These are phyloP conservation scores for Isoperla grammatica DNA, from an alignment of 2,888 invertebrate species.

Conservation along the genomic window DNA sequence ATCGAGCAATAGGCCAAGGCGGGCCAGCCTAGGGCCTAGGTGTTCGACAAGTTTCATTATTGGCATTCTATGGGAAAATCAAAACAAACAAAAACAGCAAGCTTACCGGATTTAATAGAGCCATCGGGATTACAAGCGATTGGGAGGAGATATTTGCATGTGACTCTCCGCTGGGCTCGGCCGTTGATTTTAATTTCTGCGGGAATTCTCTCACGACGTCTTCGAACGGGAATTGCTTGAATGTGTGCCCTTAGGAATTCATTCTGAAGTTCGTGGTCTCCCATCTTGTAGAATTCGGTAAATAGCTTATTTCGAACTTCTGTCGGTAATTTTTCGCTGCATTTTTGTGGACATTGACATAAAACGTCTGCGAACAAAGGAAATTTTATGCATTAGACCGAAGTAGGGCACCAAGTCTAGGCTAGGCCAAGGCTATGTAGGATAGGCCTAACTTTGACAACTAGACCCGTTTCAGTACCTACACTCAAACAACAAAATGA, in stretches of 20 bases:
- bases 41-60: too few relatives aligned
- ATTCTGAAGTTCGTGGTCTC: slow-evolving; percentile 48
- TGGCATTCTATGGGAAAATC: slow-evolving; percentile 15
- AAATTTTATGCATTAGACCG: not conserved
- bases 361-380: slow-evolving; percentile 44
- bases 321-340: slow-evolving; percentile 46
- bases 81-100: not conserved
- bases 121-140: slow-evolving; percentile 36
- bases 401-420: slow-evolving; percentile 9
- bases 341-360: slow-evolving; percentile 51
- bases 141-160: slow-evolving; percentile 50
- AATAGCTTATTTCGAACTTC: slow-evolving; percentile 46
- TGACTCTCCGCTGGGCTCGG: slow-evolving; percentile 43
- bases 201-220: slow-evolving; percentile 36
- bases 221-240: slow-evolving; percentile 42
- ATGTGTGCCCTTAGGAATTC: slow-evolving; percentile 48
- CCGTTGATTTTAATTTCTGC: slow-evolving; percentile 34
- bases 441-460: not conserved
- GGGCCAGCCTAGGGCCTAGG: too few relatives aligned
- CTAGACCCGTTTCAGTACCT: not conserved
- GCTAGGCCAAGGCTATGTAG: not conserved
- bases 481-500: not conserved
- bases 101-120: slow-evolving; percentile 17
- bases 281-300: slow-evolving; percentile 47
- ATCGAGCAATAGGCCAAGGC: too few relatives aligned